Evolutionary conservation across 2,888 invertebrate species (phyloP).

Genomic region (Aphelenchoides bicaudatus): DNA sequence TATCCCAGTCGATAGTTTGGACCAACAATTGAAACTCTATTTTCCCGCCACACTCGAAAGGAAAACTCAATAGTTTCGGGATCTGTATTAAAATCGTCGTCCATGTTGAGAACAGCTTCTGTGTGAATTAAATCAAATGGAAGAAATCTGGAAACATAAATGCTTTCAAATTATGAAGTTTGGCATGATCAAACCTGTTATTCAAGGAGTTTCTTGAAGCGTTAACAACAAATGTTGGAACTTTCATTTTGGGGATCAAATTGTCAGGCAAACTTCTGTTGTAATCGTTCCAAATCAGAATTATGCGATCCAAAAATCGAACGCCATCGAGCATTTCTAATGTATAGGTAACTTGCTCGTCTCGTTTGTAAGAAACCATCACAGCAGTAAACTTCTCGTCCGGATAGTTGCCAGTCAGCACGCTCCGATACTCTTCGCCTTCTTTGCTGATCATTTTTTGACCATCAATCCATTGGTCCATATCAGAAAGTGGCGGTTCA

Average conservation of each 20-base stretch:
- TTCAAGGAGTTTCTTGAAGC: constrained; percentile 88
- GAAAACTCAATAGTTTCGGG: constrained; percentile 98
- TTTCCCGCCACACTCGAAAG: constrained; percentile 94
- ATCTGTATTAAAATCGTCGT: constrained; percentile 93
- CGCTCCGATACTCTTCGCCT: background rate
- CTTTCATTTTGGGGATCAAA: constrained; percentile 56
- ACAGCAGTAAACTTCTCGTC: constrained; percentile 63
- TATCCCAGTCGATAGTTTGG: constrained; percentile 96
- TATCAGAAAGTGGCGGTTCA: constrained; percentile 1
- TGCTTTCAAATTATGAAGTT: too few species aligned
- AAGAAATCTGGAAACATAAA: too few species aligned
- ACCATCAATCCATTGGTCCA: background rate
- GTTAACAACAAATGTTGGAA: constrained; percentile 70
- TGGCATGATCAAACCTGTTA: too few species aligned
- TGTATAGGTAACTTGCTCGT: constrained; percentile 80
- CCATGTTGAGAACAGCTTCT: constrained; percentile 92
- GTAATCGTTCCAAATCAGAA: constrained; percentile 94
- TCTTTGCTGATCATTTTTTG: background rate
- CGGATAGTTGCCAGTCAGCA: constrained; percentile 4
- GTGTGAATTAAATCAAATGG: constrained; percentile 93
- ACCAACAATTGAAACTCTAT: constrained; percentile 89
- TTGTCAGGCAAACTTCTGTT: constrained; percentile 67
- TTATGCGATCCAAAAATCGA: constrained; percentile 91
- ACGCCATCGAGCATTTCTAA: constrained; percentile 81
- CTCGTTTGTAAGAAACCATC: constrained; percentile 90